Evolutionary conservation across 2,888 invertebrate species (phyloP), one percentile per base, ranked within the genome.

Genomic region (Chymomyza fuscimana): DNA sequence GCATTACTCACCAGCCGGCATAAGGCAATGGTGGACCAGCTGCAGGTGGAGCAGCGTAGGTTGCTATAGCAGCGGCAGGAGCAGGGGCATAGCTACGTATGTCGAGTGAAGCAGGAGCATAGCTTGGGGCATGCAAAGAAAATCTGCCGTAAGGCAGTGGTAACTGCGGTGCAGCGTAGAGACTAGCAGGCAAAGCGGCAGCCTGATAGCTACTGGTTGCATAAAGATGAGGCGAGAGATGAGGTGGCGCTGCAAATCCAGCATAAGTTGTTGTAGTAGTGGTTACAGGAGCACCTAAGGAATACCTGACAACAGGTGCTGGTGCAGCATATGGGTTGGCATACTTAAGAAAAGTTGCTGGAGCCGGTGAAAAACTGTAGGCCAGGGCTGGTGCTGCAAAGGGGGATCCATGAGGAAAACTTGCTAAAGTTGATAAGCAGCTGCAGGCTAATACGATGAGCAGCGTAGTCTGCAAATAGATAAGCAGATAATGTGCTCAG

Each of bases 251-350:
- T 6, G 85, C 81, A 52, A 79, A 88, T 6, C 87, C 87, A 0
- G 76, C 5, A 50, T 86, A 88, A 0, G 85, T 88, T 0, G 87
- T 84, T 9, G 83, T 84, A 4, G 83, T 84, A 5, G 88, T 84
- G 58, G 83, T 84, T 5, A 84, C 84, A 4, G 83, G 83, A 7
- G 81, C 22, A 1, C 83, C 83, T 7, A 84, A 58, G 10, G 84
- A 75, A 63, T 86, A 84, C 58, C 81, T 84, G 15, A 83, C 70
- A 5, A 71, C 66, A 0, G 83, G 86, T 6, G 72, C 51, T 4
- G 75, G 71, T 0, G 78, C 62, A 32, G 74, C 67, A 40, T 74
- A 68, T 19, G 75, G 52, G 1, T 58, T 15, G 1, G 81, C 72
- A 19, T 84, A 82, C 16, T 75, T 85, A 1, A 74, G 22, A 9